phyloP scores from a whole-genome alignment of 1,140 invertebrate genomes.

The Drosophila melanica region DNA sequence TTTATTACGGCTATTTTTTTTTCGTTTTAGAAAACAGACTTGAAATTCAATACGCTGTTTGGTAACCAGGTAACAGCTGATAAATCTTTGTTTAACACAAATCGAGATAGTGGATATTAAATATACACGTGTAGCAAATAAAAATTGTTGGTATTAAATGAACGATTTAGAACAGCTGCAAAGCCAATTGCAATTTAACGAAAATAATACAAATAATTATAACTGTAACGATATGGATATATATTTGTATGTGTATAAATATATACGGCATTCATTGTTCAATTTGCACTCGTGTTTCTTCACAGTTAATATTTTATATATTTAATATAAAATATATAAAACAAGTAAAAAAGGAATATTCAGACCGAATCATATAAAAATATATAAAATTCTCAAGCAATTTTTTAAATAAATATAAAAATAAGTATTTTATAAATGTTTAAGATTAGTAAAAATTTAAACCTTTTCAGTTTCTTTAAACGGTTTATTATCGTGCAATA shows the following conservation, averaged over 20 bases:
- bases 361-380: too few species aligned
- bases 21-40: neutral
- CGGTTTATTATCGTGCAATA: too few species aligned
- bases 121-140: neutral
- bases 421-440: too few species aligned
- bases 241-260: neutral
- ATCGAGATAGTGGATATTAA: neutral
- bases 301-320: too few species aligned
- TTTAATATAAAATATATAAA: too few species aligned
- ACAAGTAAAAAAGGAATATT: too few species aligned
- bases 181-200: neutral
- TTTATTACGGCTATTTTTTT: neutral
- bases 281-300: neutral
- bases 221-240: too few species aligned
- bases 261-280: neutral
- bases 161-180: conserved; percentile 18
- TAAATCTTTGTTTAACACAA: conserved; percentile 4
- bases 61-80: conserved; percentile 11
- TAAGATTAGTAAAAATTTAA: too few species aligned
- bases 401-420: too few species aligned
- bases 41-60: conserved; percentile 2
- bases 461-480: too few species aligned
- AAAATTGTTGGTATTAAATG: neutral
- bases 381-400: too few species aligned
- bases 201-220: neutral